Conservation (phyloP, 2,113 vertebrate genomes). For the Entomyzon cyanotis region DNA sequence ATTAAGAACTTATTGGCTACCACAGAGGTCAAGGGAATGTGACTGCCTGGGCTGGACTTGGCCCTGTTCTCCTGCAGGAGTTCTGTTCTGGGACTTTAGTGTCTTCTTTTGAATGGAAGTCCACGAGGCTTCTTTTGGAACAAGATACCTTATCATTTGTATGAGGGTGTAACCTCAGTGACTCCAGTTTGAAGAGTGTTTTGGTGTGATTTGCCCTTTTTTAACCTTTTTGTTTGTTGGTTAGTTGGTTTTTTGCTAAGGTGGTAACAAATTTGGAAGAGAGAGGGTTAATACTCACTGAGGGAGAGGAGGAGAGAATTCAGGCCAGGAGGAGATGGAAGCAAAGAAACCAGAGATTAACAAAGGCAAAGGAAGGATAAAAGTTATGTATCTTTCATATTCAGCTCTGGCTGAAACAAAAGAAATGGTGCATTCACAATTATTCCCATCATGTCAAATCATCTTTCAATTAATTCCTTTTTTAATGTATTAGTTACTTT, state of each 20-base stretch:
- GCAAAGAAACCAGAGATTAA: not conserved
- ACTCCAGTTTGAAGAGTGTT: not conserved
- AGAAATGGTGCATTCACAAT: not conserved
- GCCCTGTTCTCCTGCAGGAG: not conserved
- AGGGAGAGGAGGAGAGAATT: not conserved
- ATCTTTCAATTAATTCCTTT: constrained; percentile 3
- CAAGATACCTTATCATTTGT: not conserved
- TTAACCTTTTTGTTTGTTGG: not conserved
- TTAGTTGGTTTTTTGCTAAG: not conserved
- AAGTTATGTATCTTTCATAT: not conserved
- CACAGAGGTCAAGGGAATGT: not conserved
- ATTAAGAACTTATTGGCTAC: not conserved
- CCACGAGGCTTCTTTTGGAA: not conserved
- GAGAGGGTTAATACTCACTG: not conserved
- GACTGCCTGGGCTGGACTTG: not conserved
- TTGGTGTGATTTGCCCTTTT: not conserved
- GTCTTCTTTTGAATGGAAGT: not conserved
- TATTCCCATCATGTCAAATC: not conserved
- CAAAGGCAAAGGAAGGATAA: not conserved
- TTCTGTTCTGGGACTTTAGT: not conserved
- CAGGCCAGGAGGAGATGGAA: not conserved
- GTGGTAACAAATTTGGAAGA: not conserved
- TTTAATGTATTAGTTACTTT: not conserved
- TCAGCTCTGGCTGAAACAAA: constrained; percentile 1
- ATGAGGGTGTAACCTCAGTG: not conserved